Conservation (phyloP, 2,113 vertebrate species). For the Hucho hucho region DNA sequence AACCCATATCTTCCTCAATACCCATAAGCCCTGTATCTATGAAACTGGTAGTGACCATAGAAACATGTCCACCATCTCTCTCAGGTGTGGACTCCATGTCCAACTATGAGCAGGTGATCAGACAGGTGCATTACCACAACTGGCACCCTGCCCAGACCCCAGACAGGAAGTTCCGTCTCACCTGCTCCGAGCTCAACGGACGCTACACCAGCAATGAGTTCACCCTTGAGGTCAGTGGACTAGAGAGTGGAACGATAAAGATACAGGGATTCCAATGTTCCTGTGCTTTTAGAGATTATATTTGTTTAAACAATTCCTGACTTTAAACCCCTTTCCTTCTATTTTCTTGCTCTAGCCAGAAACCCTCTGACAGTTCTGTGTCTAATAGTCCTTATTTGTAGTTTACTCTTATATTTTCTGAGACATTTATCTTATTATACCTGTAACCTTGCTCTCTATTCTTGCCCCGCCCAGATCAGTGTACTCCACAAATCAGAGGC, state of each 20-base stretch:
- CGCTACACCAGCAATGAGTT: conserved; percentile 95
- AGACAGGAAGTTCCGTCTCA: conserved; percentile 84
- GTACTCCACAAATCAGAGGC: conserved; percentile 81
- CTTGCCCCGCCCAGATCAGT: conserved; percentile 75
- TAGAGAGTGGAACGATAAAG: neutral
- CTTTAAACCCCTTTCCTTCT: neutral
- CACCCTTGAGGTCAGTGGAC: conserved; percentile 84
- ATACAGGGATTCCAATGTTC: neutral
- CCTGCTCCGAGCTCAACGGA: conserved; percentile 94
- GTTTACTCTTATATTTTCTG: neutral
- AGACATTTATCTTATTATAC: neutral
- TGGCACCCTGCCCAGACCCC: conserved; percentile 71
- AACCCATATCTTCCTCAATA: neutral
- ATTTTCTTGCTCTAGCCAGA: neutral
- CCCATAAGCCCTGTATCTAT: no score
- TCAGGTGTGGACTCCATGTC: conserved; percentile 92
- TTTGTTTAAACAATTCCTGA: no score
- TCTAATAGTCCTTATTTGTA: neutral
- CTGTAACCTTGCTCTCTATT: neutral
- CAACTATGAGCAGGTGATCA: conserved; percentile 88
- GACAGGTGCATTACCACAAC: conserved; percentile 83
- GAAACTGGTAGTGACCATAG: conserved; percentile 1
- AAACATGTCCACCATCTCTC: neutral
- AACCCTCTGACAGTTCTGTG: neutral
- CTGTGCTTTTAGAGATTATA: neutral